Percentiles rank a stretch among this genome's conserved stretches.
phyloP scores from a whole-genome alignment of 2,797 vertebrate species.

The Rousettus madagascariensis region DNA sequence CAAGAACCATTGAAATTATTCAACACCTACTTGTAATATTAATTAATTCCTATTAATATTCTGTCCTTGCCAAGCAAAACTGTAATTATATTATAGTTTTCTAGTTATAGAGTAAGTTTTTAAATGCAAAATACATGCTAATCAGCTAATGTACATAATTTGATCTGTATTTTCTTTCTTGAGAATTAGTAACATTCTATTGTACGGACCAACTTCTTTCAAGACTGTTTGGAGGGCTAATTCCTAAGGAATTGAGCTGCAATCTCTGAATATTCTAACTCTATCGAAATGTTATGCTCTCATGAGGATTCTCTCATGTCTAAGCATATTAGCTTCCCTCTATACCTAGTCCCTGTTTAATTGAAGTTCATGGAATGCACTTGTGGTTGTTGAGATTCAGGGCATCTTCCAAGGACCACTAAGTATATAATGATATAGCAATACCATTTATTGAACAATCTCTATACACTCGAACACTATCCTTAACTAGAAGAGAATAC shows the following conservation, averaged over 20 bases:
- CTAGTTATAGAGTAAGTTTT: background rate
- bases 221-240: background rate
- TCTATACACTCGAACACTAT: background rate
- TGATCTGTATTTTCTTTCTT: background rate
- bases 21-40: background rate
- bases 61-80: background rate
- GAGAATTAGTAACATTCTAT: background rate
- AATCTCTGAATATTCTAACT: background rate
- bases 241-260: background rate
- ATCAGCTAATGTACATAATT: background rate
- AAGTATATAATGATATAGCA: background rate
- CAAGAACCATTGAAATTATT: background rate
- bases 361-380: background rate
- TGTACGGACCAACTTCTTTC: background rate
- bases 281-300: fast-evolving
- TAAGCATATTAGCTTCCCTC: background rate
- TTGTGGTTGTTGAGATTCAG: background rate
- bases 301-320: background rate
- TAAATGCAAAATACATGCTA: background rate
- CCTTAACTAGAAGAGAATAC: background rate
- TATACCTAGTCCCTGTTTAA: background rate
- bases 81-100: background rate
- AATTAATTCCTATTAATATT: background rate
- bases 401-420: background rate
- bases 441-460: background rate